These are phyloP conservation scores for Anisognathus igniventris DNA, from an alignment of 2,797 vertebrate genomes.

Conservation along the genomic window DNA sequence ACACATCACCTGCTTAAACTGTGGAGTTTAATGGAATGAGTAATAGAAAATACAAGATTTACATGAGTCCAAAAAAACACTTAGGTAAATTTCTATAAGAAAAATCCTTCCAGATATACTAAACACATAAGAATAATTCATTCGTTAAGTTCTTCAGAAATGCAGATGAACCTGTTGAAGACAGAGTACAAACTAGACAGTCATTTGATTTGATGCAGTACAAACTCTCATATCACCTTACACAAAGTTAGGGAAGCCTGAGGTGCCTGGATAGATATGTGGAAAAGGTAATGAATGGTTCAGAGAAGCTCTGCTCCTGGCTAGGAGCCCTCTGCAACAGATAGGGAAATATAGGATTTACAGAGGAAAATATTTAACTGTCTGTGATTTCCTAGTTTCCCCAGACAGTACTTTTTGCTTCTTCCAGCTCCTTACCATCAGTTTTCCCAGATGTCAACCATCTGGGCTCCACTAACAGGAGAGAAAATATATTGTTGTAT, in stretches of 20 bases:
- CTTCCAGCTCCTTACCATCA: neutral
- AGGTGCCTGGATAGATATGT: neutral
- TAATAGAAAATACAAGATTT: neutral
- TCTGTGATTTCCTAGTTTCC: neutral
- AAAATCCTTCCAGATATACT: neutral
- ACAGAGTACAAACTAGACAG: neutral
- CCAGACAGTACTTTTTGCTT: neutral
- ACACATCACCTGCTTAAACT: neutral
- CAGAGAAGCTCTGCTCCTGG: neutral
- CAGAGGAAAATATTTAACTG: neutral
- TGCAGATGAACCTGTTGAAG: neutral
- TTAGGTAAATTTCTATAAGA: neutral
- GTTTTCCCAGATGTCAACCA: neutral
- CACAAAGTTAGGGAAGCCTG: neutral
- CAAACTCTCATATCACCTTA: neutral
- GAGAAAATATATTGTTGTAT: neutral
- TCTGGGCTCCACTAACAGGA: neutral
- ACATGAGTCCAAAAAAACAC: neutral
- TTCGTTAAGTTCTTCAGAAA: neutral
- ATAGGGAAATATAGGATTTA: neutral
- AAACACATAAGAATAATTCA: neutral
- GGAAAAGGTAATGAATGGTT: neutral
- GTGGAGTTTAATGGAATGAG: neutral
- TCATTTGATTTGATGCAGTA: neutral
- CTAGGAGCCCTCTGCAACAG: neutral